Evolutionary conservation across 2,113 vertebrate species (phyloP).

Genomic region (Prolemur simus): DNA sequence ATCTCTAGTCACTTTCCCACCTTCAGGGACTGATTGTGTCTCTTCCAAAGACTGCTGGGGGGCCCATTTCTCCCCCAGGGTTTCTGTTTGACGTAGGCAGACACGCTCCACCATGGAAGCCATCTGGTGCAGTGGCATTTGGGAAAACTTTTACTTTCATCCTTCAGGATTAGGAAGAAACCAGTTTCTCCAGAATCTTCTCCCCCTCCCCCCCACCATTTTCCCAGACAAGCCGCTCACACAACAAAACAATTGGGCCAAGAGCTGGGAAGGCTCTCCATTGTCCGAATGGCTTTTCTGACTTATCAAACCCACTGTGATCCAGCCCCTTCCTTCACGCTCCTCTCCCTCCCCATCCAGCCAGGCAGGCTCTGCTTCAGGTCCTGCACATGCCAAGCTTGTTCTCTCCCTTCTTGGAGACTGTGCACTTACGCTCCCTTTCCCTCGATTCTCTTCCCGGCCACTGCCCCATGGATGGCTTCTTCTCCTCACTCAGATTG

Average conservation of each 20-base stretch:
- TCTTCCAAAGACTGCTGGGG: not conserved
- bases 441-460: not conserved
- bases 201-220: not conserved
- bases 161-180: not conserved
- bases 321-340: not conserved
- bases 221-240: not conserved
- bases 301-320: not conserved
- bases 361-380: not conserved
- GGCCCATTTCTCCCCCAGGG: not conserved
- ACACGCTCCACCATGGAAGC: not conserved
- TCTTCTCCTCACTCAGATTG: not conserved
- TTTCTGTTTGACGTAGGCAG: not conserved
- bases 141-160: not conserved
- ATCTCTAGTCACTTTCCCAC: not conserved
- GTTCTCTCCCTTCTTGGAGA: not conserved
- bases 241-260: not conserved
- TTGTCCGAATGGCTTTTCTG: not conserved
- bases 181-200: not conserved
- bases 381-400: not conserved
- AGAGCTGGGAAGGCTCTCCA: no score
- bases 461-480: rapidly evolving
- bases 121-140: not conserved
- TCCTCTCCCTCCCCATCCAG: not conserved
- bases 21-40: not conserved
- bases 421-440: not conserved